These are phyloP conservation scores for Trigoniulus corallinus DNA, from an alignment of 1,140 invertebrate genomes.

Conservation along the genomic window DNA sequence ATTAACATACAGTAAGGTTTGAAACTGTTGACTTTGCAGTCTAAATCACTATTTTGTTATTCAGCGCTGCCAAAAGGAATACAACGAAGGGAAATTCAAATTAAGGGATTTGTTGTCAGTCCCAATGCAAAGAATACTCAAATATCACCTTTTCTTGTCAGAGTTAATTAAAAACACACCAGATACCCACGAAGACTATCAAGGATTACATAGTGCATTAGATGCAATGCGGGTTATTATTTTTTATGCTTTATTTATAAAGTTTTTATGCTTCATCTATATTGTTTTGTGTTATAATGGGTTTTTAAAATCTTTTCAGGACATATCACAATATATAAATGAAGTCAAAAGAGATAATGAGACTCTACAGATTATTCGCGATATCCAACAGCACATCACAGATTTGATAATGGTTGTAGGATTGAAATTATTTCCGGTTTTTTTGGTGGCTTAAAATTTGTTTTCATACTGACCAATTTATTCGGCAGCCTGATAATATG, in stretches of 20 bases:
- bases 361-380: conserved; percentile 71
- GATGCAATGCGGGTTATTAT: conserved; percentile 69
- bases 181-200: conserved; percentile 52
- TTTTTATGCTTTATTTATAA: too few relatives aligned
- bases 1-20: too few relatives aligned
- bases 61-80: conserved; percentile 78
- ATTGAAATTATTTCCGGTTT: not conserved
- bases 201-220: conserved; percentile 65
- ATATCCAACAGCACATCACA: conserved; percentile 49
- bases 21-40: not conserved
- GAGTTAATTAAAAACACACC: conserved; percentile 84
- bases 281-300: conserved; percentile 6
- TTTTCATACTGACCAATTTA: conserved; percentile 10
- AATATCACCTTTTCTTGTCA: conserved; percentile 66
- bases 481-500: conserved; percentile 50
- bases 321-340: conserved; percentile 92
- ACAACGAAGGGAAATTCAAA: conserved; percentile 89
- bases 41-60: conserved; percentile 12
- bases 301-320: conserved; percentile 27
- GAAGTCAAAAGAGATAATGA: conserved; percentile 96
- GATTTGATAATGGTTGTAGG: conserved; percentile 31
- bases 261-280: not conserved
- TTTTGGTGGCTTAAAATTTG: conserved; percentile 1
- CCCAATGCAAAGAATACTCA: conserved; percentile 93
- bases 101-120: conserved; percentile 85